Evolutionary conservation across 2,797 vertebrate species (phyloP).

Genomic region (Sitta carolinensis): DNA sequence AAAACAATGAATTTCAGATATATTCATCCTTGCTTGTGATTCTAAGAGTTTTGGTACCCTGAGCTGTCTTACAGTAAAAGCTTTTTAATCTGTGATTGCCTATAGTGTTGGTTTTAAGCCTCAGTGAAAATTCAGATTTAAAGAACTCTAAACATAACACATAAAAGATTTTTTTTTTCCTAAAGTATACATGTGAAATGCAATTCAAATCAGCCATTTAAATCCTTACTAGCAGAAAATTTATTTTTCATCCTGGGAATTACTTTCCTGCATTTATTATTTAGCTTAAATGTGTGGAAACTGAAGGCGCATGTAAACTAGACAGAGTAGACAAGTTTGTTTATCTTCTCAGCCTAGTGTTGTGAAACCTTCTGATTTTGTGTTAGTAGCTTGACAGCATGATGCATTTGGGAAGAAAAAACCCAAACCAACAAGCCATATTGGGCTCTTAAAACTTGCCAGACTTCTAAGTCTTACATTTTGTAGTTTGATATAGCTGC

Average conservation of each 20-base stretch:
- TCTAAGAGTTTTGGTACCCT: constrained; percentile 30
- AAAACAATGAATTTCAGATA: not conserved
- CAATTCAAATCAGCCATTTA: constrained; percentile 29
- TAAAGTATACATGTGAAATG: constrained; percentile 20
- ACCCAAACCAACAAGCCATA: not conserved
- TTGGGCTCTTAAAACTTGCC: not conserved
- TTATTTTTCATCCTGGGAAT: constrained; percentile 19
- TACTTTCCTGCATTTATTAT: not conserved
- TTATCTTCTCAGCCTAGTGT: not conserved
- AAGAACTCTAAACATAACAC: not conserved
- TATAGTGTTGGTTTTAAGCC: constrained; percentile 47
- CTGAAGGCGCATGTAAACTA: not conserved
- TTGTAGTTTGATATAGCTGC: not conserved
- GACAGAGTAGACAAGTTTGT: not conserved
- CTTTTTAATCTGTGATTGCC: constrained; percentile 34
- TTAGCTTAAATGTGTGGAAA: not conserved
- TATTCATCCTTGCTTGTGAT: not conserved
- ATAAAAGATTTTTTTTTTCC: constrained; percentile 20
- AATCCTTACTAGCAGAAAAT: constrained; percentile 18
- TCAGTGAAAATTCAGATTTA: constrained; percentile 36
- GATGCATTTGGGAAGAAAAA: not conserved
- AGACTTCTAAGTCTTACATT: not conserved
- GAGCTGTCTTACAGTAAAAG: constrained; percentile 20
- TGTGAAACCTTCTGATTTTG: not conserved
- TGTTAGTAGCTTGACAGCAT: not conserved